These are phyloP conservation scores for Mesaphorura yosii DNA, from an alignment of 1,140 invertebrate genomes.

Conservation along the genomic window DNA sequence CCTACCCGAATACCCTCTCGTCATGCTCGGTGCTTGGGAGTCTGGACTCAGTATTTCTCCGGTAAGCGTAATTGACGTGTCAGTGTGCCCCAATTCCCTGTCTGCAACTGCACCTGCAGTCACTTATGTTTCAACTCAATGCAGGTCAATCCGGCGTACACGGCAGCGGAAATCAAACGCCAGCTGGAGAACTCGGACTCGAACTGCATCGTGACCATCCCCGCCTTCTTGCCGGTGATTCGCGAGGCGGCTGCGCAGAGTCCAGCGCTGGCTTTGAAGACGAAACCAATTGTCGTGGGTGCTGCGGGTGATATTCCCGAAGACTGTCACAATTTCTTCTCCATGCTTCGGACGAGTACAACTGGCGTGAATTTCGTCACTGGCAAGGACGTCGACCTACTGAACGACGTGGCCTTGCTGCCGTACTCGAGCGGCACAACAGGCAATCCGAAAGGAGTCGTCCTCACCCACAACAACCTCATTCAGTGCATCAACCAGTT, in stretches of 20 bases:
- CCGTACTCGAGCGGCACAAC: conserved; percentile 38
- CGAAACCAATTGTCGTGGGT: conserved; percentile 16
- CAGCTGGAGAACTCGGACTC: conserved; percentile 53
- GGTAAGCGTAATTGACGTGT: too few species aligned
- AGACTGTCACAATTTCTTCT: conserved; percentile 15
- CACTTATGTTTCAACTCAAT: too few species aligned
- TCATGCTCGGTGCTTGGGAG: conserved; percentile 7
- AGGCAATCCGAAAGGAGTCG: conserved; percentile 64
- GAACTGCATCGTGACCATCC: conserved; percentile 57
- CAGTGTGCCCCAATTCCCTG: too few species aligned
- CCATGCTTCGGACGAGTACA: conserved; percentile 11
- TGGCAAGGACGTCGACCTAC: conserved; percentile 28
- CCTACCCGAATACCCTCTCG: conserved; percentile 15
- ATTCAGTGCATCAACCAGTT: neutral
- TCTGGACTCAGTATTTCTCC: too few species aligned
- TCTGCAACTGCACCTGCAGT: too few species aligned
- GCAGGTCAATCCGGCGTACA: too few species aligned
- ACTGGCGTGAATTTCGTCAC: conserved; percentile 8
- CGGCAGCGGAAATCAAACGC: conserved; percentile 51
- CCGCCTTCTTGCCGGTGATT: conserved; percentile 49
- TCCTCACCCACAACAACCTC: conserved; percentile 50
- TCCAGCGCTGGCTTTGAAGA: neutral
- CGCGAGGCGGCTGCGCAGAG: conserved; percentile 34
- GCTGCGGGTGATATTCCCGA: conserved; percentile 7
- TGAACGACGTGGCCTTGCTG: conserved; percentile 35